Evolutionary conservation across 64 coral and sea anemone species (phyloP).

Genomic region (Pocillopora verrucosa): DNA sequence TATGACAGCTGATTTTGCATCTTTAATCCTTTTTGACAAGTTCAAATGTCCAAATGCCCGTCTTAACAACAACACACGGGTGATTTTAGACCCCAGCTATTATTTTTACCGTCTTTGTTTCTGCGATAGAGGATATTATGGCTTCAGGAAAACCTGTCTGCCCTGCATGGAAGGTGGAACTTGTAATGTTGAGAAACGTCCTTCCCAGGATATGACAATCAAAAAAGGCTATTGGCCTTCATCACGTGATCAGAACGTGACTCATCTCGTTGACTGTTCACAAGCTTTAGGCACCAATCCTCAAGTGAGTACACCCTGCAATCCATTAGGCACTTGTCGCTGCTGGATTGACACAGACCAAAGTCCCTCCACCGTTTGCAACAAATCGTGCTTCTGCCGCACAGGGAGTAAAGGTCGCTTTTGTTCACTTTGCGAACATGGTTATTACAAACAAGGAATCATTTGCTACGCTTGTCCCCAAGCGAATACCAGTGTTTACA

Average conservation of each 20-base stretch:
- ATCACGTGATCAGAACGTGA: slow-evolving; percentile 36
- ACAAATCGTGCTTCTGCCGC: slow-evolving; percentile 12
- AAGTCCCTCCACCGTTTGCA: slow-evolving; percentile 32
- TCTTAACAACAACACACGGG: slow-evolving; percentile 48
- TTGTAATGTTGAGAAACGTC: slow-evolving; percentile 35
- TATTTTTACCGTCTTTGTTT: slow-evolving; percentile 45
- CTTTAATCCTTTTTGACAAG: slow-evolving; percentile 18
- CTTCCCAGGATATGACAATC: slow-evolving; percentile 43
- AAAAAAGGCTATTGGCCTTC: slow-evolving; percentile 56
- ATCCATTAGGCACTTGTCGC: slow-evolving; percentile 38
- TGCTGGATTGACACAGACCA: neutral
- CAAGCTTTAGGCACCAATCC: neutral
- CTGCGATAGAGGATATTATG: slow-evolving; percentile 59
- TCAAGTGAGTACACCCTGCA: neutral
- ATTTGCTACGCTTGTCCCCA: slow-evolving; percentile 26
- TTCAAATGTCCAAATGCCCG: slow-evolving; percentile 58
- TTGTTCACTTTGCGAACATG: slow-evolving; percentile 55
- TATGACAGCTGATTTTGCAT: slow-evolving; percentile 34
- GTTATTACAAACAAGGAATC: slow-evolving; percentile 48
- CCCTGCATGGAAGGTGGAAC: slow-evolving; percentile 35
- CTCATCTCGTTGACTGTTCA: slow-evolving; percentile 54
- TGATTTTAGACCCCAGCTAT: slow-evolving; percentile 40
- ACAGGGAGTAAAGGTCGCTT: slow-evolving; percentile 38
- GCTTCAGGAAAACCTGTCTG: slow-evolving; percentile 10
- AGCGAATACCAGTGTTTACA: slow-evolving; percentile 30